phyloP scores from a whole-genome alignment of 1,140 invertebrate genomes.

The Cyclina sinensis region DNA sequence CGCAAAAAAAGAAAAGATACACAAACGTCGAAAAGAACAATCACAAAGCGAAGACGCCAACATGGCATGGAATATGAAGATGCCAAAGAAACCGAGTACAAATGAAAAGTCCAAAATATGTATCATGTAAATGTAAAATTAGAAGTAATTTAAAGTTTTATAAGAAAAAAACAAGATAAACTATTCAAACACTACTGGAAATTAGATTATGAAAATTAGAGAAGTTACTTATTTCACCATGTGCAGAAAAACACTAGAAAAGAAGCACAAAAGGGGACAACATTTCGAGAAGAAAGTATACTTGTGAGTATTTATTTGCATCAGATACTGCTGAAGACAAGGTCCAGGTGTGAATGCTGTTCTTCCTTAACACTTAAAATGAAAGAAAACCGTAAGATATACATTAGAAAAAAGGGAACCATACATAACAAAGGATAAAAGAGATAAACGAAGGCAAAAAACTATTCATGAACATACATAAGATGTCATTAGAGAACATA shows the following conservation, averaged over 20 bases:
- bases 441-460: background rate
- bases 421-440: background rate
- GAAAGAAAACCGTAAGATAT: background rate
- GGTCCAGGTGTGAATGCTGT: background rate
- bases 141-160: background rate
- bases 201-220: background rate
- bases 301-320: background rate
- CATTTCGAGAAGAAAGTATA: background rate
- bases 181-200: background rate
- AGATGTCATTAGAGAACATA: slow-evolving; percentile 41
- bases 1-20: background rate
- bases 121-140: background rate
- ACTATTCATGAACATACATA: background rate
- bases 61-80: slow-evolving; percentile 16
- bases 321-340: background rate
- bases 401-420: background rate
- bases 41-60: background rate
- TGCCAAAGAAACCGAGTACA: background rate
- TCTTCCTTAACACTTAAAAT: background rate
- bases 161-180: background rate
- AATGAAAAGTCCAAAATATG: background rate
- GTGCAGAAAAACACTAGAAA: background rate
- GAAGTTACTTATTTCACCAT: background rate
- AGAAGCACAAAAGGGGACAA: background rate
- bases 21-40: no score